Evolutionary conservation across 1,140 invertebrate genomes (phyloP).

Genomic region (Magallana ariakensis): DNA sequence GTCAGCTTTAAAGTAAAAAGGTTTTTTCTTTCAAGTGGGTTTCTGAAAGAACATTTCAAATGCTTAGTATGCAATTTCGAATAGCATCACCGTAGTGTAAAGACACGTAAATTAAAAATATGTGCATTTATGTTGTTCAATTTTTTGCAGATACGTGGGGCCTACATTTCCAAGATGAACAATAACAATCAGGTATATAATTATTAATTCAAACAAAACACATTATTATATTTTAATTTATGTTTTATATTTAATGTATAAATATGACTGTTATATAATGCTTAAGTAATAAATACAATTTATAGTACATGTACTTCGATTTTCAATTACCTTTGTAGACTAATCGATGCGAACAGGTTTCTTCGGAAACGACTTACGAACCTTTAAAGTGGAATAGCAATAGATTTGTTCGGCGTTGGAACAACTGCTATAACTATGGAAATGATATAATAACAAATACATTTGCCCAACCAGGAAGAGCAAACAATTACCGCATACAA

Average conservation of each 20-base stretch:
- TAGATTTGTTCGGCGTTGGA: not conserved
- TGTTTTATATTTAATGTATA: not conserved
- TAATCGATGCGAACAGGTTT: not conserved
- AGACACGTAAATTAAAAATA: not conserved
- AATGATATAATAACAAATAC: constrained; percentile 17
- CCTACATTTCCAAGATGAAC: not conserved
- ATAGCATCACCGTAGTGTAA: not conserved
- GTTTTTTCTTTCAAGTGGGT: no score
- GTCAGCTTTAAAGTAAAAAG: no score
- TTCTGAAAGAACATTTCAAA: no score
- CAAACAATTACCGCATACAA: constrained; percentile 16
- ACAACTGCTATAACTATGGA: constrained; percentile 11
- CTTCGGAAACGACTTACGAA: not conserved
- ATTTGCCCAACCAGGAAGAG: constrained; percentile 1
- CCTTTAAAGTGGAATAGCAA: not conserved
- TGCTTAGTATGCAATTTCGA: not conserved
- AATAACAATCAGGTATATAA: not conserved
- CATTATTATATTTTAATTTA: not conserved
- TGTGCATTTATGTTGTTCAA: not conserved
- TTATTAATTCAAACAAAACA: not conserved
- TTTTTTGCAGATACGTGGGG: not conserved
- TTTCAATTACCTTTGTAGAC: not conserved
- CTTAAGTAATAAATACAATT: not conserved
- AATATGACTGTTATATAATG: not conserved
- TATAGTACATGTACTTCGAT: not conserved